Conservation (phyloP, 2,888 invertebrate species). For the Andricus curvator region DNA sequence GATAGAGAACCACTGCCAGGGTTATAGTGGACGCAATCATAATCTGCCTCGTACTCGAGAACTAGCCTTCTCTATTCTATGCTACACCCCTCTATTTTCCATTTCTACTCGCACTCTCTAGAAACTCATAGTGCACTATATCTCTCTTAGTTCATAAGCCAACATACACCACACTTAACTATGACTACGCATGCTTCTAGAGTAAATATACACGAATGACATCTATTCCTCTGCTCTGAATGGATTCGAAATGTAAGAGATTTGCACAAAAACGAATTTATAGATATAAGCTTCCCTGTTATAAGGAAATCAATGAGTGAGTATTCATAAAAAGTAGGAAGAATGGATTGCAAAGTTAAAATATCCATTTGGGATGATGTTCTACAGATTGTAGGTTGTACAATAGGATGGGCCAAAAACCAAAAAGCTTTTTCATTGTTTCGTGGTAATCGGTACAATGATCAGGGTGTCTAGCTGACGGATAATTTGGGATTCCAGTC, state of each 20-base stretch:
- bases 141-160: constrained; percentile 29
- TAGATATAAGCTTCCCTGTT: background rate
- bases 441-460: too few species aligned
- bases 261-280: constrained; percentile 21
- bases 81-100: constrained; percentile 36
- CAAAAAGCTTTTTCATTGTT: too few species aligned
- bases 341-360: too few species aligned
- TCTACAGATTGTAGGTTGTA: background rate
- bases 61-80: constrained; percentile 40
- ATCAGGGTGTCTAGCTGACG: too few species aligned
- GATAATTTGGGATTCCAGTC: too few species aligned
- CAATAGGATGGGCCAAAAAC: too few species aligned
- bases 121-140: constrained; percentile 21
- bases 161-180: constrained; percentile 19
- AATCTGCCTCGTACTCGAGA: constrained; percentile 52
- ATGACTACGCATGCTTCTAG: constrained; percentile 27
- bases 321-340: background rate
- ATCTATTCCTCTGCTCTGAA: constrained; percentile 18
- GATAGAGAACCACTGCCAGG: constrained; percentile 47
- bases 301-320: background rate
- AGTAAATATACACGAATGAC: constrained; percentile 28
- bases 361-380: background rate
- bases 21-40: constrained; percentile 54
- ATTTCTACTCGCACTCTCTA: constrained; percentile 31
- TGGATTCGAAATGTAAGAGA: constrained; percentile 25